phyloP scores from a whole-genome alignment of 1,140 invertebrate genomes.

The Tachypleus tridentatus region DNA sequence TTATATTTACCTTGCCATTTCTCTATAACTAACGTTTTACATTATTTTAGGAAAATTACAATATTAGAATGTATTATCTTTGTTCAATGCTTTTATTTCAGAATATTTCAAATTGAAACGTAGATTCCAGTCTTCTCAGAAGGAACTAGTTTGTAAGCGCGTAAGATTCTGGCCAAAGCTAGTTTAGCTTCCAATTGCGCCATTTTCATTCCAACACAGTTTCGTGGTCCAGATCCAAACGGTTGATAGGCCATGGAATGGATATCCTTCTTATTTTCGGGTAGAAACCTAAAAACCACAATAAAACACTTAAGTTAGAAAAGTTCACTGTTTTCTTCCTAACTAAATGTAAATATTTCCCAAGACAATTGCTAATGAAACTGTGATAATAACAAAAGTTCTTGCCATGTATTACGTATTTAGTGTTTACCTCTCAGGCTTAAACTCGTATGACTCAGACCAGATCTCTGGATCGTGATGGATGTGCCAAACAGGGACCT shows the following conservation, averaged over 20 bases:
- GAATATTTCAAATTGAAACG: not conserved
- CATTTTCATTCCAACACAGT: slow-evolving; percentile 47
- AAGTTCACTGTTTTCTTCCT: no score
- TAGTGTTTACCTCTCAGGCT: slow-evolving; percentile 33
- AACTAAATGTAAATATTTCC: no score
- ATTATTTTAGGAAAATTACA: no score
- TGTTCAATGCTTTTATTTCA: no score
- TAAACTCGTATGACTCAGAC: slow-evolving; percentile 36
- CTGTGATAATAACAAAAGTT: no score
- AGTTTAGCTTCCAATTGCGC: slow-evolving; percentile 51
- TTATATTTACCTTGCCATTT: no score
- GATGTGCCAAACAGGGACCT: slow-evolving; percentile 32
- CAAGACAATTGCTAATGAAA: no score
- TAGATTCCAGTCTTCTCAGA: no score
- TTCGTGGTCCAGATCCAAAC: slow-evolving; percentile 42
- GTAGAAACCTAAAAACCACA: slow-evolving; percentile 7
- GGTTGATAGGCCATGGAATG: slow-evolving; percentile 34
- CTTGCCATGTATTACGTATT: not conserved
- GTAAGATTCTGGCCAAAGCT: slow-evolving; percentile 32
- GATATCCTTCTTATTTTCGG: slow-evolving; percentile 22
- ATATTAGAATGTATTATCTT: no score
- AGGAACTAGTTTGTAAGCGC: not conserved
- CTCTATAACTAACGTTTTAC: no score
- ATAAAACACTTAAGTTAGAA: no score
- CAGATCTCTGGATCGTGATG: slow-evolving; percentile 36